phyloP scores from a whole-genome alignment of 2,113 vertebrate species.

The Psophia crepitans region DNA sequence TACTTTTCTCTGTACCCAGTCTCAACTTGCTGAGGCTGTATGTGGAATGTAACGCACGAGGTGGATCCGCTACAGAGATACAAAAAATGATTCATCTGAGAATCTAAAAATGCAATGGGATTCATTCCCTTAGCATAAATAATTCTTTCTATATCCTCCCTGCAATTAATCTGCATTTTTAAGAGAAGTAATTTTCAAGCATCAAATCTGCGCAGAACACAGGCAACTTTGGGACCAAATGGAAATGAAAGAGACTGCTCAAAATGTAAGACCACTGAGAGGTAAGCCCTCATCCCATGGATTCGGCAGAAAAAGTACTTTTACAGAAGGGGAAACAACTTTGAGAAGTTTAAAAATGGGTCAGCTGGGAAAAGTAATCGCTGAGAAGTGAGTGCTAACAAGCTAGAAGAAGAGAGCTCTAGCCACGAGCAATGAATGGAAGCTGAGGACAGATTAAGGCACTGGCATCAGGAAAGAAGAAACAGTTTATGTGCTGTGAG shows the following conservation, averaged over 20 bases:
- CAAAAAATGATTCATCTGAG: slow-evolving; percentile 53
- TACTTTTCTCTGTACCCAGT: neutral
- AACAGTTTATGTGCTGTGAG: neutral
- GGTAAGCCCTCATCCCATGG: neutral
- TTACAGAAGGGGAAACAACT: neutral
- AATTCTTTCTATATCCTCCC: slow-evolving; percentile 62
- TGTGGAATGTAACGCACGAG: slow-evolving; percentile 18
- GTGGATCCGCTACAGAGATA: neutral
- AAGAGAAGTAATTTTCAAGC: slow-evolving; percentile 20
- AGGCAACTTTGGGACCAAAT: slow-evolving; percentile 40
- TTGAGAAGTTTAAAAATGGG: slow-evolving; percentile 38
- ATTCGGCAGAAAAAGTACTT: neutral
- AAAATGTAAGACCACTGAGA: slow-evolving; percentile 22
- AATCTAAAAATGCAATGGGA: slow-evolving; percentile 49
- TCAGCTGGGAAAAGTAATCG: slow-evolving; percentile 26
- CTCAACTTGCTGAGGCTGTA: neutral
- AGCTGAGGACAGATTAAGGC: neutral
- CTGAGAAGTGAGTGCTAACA: neutral
- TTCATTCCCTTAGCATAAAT: slow-evolving; percentile 63
- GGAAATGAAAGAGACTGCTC: neutral
- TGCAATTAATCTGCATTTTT: slow-evolving; percentile 46
- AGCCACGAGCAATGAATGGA: neutral
- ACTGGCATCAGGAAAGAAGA: neutral
- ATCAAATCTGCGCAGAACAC: slow-evolving; percentile 6
- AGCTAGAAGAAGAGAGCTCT: neutral